Percentiles rank a stretch among this genome's conserved stretches.
Conservation (phyloP, 2,113 vertebrate genomes). For the Scytalopus superciliaris region DNA sequence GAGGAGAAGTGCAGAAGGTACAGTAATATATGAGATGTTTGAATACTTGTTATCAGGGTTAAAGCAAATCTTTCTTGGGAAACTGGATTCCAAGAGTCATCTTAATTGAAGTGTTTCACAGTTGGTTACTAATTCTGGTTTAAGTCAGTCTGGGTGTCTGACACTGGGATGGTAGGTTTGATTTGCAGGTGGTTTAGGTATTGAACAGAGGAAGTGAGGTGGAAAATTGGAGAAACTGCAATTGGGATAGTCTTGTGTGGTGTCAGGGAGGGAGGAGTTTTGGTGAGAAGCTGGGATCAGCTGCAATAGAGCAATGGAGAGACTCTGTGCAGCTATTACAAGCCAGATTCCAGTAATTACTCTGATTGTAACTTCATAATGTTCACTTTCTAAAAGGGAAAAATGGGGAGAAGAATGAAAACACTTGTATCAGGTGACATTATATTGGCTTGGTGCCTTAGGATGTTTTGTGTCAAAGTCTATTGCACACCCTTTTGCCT, state of each 20-base stretch:
- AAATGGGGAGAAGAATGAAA: background rate
- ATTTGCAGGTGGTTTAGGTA: background rate
- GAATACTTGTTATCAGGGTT: background rate
- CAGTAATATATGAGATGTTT: background rate
- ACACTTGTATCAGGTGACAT: background rate
- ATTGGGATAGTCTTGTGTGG: background rate
- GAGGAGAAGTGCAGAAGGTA: constrained; percentile 92
- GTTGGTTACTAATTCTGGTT: background rate
- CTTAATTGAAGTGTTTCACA: background rate
- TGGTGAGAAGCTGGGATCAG: background rate
- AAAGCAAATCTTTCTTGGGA: background rate
- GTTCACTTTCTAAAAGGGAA: background rate
- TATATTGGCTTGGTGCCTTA: background rate
- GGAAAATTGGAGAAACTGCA: background rate
- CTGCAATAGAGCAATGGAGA: background rate
- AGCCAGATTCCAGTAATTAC: background rate
- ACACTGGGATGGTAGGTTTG: background rate
- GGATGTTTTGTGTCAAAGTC: background rate
- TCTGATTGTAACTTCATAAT: background rate
- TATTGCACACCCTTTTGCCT: background rate
- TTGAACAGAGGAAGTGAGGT: background rate
- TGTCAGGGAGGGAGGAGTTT: background rate
- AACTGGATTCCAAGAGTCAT: background rate
- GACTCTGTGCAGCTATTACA: background rate
- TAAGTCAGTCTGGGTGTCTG: background rate